Conservation (phyloP, 2,797 vertebrate species). For the Buphagus erythrorhynchus region DNA sequence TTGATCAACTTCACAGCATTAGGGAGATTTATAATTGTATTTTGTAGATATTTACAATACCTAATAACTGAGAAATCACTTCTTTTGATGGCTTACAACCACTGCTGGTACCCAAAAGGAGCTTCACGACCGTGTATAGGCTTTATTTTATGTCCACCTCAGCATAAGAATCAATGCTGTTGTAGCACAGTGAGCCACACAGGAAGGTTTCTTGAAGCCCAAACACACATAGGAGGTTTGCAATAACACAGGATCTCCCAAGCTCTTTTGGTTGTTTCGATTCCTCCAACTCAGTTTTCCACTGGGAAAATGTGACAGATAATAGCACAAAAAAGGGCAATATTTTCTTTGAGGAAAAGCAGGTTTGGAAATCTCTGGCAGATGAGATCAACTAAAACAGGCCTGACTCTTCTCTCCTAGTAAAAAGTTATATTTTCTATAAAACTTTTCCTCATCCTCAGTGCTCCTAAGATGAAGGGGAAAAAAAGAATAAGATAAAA, state of each 20-base stretch:
- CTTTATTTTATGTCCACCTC: not conserved
- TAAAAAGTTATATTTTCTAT: not conserved
- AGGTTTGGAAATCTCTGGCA: not conserved
- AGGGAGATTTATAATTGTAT: not conserved
- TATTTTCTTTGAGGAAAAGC: not conserved
- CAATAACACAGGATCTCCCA: not conserved
- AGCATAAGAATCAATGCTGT: not conserved
- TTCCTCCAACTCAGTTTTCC: not conserved
- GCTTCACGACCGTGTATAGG: fast-evolving
- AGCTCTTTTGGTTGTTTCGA: not conserved
- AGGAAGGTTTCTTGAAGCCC: not conserved
- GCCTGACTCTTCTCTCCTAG: not conserved
- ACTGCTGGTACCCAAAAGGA: not conserved
- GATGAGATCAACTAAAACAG: not conserved
- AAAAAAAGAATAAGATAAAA: not conserved
- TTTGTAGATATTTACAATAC: not conserved
- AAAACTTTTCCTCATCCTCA: not conserved
- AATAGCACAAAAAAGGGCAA: not conserved
- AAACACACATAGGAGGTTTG: not conserved
- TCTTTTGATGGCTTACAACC: not conserved
- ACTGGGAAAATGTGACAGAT: not conserved
- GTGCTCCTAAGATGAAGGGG: not conserved
- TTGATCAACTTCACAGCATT: not conserved
- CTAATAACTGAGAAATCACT: not conserved
- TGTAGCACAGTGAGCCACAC: not conserved